Base-by-base conservation (phyloP, 1,140 invertebrate species). In the Hestina assimilis region DNA sequence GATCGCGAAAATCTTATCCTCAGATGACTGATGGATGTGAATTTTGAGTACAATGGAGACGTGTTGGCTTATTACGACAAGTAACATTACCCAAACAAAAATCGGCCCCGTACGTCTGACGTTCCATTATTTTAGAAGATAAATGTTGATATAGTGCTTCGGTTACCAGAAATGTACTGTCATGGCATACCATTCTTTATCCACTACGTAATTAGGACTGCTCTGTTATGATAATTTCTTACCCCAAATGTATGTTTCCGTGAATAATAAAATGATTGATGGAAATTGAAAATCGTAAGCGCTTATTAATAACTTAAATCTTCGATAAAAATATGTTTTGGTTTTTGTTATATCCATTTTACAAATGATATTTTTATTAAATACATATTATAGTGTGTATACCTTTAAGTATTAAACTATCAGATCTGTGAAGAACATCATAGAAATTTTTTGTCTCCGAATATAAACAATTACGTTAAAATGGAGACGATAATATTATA, bases 51-150 rank as follows among this genome's bases (percentile, higher is more conserved):
- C 47, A 62, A 67, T 64, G 72, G 75, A 73, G 66, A 82, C 78
- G 69, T 82, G 80, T 81, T 81, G 77, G 72, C 83, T 84, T 87
- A 83, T 83, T 83, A 80, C 72, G 67, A 72, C 71, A 72, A 81
- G 67, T 75, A 74, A 83, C 69, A 66, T 75, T 74, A 63, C 72
- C 64, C 68, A 75, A 76, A 82, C 71, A 70, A 75, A 79, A 82
- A 73, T 75, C 69, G 69, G 66, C 62, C 61, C 62, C 58, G 58
- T 66, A 63, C 55, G 59, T 65, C 60, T 75, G 81, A 87, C 79
- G 64, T 84, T 75, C 75, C 83, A 87, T 87, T 84, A 87, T 81
- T 84, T 84, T 73, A 73, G 64, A 73, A 79, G 79, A 83, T 76
- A 77, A 87, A 84, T 82, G 78, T 83, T 79, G 69, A 71, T 70